Evolutionary conservation across 2,797 vertebrate species (phyloP).

Genomic region (Falco biarmicus): DNA sequence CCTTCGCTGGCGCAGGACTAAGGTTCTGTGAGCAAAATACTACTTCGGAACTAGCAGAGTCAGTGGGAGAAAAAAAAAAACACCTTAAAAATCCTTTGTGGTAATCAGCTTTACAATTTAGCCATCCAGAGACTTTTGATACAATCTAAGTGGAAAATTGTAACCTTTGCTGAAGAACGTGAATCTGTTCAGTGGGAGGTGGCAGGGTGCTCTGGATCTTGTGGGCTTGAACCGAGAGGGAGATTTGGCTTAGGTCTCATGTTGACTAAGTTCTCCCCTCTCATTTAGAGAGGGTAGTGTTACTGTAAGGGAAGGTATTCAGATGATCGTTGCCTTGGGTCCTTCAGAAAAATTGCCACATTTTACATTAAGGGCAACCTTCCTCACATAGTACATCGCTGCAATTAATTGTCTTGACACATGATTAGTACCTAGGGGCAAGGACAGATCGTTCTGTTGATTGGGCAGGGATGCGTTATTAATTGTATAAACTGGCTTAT

Average conservation of each 20-base stretch:
- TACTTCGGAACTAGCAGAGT: background rate
- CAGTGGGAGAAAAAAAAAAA: background rate
- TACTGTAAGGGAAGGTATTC: slow-evolving; percentile 6
- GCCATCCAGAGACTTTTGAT: background rate
- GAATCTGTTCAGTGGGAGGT: background rate
- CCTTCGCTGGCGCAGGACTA: background rate
- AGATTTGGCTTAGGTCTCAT: background rate
- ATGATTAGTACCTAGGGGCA: slow-evolving; percentile 61
- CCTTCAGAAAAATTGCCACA: slow-evolving; percentile 7
- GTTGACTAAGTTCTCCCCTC: slow-evolving; percentile 24
- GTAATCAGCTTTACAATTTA: background rate
- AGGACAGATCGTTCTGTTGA: slow-evolving; percentile 40
- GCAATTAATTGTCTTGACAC: slow-evolving; percentile 65
- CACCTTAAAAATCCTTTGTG: background rate
- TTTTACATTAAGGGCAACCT: slow-evolving; percentile 19
- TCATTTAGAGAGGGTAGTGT: background rate
- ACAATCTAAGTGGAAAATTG: slow-evolving; percentile 3
- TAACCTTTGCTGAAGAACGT: background rate
- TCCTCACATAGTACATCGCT: background rate
- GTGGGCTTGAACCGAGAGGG: background rate
- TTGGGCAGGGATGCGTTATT: slow-evolving; percentile 48
- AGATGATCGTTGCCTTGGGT: background rate
- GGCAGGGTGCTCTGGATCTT: background rate
- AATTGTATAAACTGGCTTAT: slow-evolving; percentile 39
- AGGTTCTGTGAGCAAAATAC: background rate